Conservation (phyloP, 2,888 invertebrate species). For the Ceraclea dissimilis region DNA sequence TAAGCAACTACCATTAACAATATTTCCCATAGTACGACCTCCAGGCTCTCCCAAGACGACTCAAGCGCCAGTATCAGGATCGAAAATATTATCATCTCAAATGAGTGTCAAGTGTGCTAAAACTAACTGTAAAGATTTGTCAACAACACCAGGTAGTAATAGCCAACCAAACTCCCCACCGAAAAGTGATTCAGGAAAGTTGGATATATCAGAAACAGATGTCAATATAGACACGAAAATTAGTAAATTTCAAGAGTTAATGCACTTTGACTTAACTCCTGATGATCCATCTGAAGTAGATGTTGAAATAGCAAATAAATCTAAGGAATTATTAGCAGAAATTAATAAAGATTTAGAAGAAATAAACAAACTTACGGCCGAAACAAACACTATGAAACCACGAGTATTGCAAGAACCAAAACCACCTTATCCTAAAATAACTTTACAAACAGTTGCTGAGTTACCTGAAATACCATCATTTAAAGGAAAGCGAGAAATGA, state of each 20-base stretch:
- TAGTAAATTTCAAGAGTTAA: constrained; percentile 22
- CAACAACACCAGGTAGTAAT: constrained; percentile 36
- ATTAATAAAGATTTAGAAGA: constrained; percentile 47
- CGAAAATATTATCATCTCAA: constrained; percentile 52
- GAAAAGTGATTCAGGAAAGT: constrained; percentile 28
- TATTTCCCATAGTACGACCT: constrained; percentile 52
- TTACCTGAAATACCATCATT: constrained; percentile 56
- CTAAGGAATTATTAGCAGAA: constrained; percentile 38
- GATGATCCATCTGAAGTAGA: constrained; percentile 33
- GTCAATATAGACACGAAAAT: constrained; percentile 32
- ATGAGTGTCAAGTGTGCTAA: constrained; percentile 41
- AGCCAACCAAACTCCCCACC: constrained; percentile 47
- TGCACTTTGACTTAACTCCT: constrained; percentile 17
- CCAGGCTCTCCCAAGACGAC: constrained; percentile 52
- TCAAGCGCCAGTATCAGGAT: constrained; percentile 43
- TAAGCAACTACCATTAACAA: constrained; percentile 50
- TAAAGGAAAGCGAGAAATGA: constrained; percentile 34
- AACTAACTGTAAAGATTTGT: constrained; percentile 35
- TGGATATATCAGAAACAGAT: constrained; percentile 31
- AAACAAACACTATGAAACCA: constrained; percentile 39
- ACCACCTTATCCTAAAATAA: constrained; percentile 51
- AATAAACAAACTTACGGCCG: constrained; percentile 45
- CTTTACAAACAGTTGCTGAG: constrained; percentile 53
- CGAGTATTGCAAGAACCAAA: constrained; percentile 44
- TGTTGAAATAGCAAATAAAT: constrained; percentile 39